Percentiles rank a stretch among this genome's conserved stretches.
Conservation (phyloP, 30 jellyfish, hydroid and myxozoan genomes). For the Nemopilema nomurai region DNA sequence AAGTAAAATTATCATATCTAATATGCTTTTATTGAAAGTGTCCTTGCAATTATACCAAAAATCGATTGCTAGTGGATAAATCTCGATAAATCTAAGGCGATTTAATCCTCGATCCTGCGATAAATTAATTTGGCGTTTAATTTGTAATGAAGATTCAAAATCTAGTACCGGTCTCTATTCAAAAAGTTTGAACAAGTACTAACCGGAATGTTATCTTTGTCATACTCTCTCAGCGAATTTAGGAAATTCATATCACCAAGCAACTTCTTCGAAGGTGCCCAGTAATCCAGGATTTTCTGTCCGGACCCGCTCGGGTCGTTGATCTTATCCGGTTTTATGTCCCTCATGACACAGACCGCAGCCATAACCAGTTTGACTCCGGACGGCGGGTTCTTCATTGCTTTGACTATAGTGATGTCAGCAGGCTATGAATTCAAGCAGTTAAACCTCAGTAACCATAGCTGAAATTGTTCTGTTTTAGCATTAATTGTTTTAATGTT, state of each 20-base stretch:
- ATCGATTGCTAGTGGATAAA: no score
- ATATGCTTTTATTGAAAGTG: no score
- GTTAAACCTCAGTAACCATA: no score
- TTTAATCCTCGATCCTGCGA: no score
- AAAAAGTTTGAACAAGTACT: conserved; percentile 10
- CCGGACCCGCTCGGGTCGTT: conserved; percentile 99
- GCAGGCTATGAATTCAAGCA: conserved; percentile 74
- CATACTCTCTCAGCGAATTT: conserved; percentile 81
- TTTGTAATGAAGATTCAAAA: no score
- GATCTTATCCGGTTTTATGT: conserved; percentile 85
- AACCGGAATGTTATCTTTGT: conserved; percentile 94
- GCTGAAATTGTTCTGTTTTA: no score
- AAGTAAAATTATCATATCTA: no score
- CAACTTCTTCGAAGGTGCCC: conserved; percentile 98
- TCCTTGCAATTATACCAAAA: no score
- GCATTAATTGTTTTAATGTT: no score
- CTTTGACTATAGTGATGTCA: conserved; percentile 95
- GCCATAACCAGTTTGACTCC: conserved; percentile 98
- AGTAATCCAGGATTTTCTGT: conserved; percentile 86
- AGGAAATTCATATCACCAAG: conserved; percentile 98
- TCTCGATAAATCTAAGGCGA: no score
- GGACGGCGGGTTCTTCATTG: conserved; percentile 98
- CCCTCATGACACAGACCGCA: conserved; percentile 97
- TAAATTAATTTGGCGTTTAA: no score
- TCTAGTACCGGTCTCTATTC: no score